These are phyloP conservation scores for Marmota monax DNA, from an alignment of 2,113 vertebrate genomes.

Conservation along the genomic window DNA sequence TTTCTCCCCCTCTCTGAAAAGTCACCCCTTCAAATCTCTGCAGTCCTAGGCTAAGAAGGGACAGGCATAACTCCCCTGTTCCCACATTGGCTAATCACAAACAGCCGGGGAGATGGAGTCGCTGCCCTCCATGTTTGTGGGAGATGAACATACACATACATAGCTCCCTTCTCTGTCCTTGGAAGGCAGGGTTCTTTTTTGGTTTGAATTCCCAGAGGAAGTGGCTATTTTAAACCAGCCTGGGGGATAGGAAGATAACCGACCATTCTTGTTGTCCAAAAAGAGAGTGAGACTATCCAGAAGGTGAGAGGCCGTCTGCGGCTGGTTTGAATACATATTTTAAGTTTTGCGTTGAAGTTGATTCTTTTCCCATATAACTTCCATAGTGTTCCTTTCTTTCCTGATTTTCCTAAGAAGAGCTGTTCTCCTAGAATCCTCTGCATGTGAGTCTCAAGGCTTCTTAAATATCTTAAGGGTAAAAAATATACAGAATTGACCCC, in stretches of 20 bases:
- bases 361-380: slow-evolving; percentile 60
- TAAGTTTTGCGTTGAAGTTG: slow-evolving; percentile 47
- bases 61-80: not conserved
- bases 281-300: slow-evolving; percentile 48
- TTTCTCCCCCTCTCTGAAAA: not conserved
- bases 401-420: slow-evolving; percentile 56
- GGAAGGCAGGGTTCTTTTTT: slow-evolving; percentile 18
- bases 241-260: slow-evolving; percentile 42
- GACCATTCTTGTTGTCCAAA: slow-evolving; percentile 38
- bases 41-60: not conserved
- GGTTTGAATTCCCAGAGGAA: slow-evolving; percentile 54
- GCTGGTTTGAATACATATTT: slow-evolving; percentile 68
- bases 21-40: not conserved
- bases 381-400: slow-evolving; percentile 35
- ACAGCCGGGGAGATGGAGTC: not conserved
- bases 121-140: not conserved
- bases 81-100: not conserved
- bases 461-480: slow-evolving; percentile 33
- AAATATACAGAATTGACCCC: slow-evolving; percentile 31
- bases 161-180: not conserved
- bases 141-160: not conserved
- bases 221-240: slow-evolving; percentile 68
- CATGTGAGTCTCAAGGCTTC: slow-evolving; percentile 40
- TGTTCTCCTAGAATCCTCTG: not conserved
- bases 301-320: slow-evolving; percentile 55